Evolutionary conservation across 2,113 vertebrate genomes (phyloP), one percentile per base, ranked within the genome.

Genomic region (Symphodus melops): DNA sequence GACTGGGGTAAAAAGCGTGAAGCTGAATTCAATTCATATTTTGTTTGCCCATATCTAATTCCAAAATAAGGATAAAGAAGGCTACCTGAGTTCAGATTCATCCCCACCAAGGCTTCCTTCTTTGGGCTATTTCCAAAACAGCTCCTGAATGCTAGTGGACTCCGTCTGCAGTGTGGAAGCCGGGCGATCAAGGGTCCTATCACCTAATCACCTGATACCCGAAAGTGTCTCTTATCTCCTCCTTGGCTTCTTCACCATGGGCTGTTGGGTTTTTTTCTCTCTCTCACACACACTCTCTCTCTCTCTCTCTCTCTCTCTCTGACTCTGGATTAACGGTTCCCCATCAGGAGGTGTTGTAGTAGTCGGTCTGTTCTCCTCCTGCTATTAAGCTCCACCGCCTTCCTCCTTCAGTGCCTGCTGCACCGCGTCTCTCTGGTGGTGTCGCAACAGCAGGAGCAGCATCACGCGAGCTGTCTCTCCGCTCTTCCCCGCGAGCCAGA

Each of bases 21-120:
- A 67, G 17, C 21, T 36, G 23, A 41, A 42, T 48, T 61, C 37
- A 28, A 46, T 57, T 52, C 48, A 7, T 10, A 11, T 11, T 33
- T 4, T 12, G 11, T 39, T 11, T 28, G 11, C 11, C 28, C 20
- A 56, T n/a, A 48, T 62, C 39, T 36, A 7, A 52, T 65, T 19
- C 42, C 9, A 42, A 23, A 55, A 21, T 7, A 21, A 28, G n/a
- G 17, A 4, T 0, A 21, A 17, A 28, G 33, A 36, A 14, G 8
- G 16, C 5, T 86, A 91, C 88, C 90, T 90, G 88, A 71, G 56
- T 59, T 75, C 64, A 44, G 73, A 67, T 82, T 77, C 75, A 79
- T 79, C 62, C 36, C 48, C 77, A 61, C 20, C 49, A 41, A 42
- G 63, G 11, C 58, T 36, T 72, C 6, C 48, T 5, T 56, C 49